phyloP scores from a whole-genome alignment of 2,797 vertebrate species.

The Paramormyrops hopkinsi region DNA sequence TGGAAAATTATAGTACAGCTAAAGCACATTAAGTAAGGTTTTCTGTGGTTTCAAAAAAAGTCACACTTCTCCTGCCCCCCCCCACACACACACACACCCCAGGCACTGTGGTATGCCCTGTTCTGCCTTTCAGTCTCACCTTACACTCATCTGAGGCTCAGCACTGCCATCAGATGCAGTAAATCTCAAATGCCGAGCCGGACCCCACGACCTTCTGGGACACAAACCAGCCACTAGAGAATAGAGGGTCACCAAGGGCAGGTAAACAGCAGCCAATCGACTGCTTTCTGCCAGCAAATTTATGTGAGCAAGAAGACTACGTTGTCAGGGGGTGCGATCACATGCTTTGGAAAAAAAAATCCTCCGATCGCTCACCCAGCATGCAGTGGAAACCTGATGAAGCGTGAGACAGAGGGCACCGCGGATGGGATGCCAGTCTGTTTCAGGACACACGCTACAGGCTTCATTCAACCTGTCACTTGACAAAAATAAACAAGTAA shows the following conservation, averaged over 20 bases:
- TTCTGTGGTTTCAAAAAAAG: constrained; percentile 37
- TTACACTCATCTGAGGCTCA: neutral
- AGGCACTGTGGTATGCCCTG: neutral
- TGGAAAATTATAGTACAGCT: constrained; percentile 38
- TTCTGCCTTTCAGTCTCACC: neutral
- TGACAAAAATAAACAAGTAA: neutral
- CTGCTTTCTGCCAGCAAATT: neutral
- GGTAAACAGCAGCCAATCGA: neutral
- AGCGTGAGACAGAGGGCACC: neutral
- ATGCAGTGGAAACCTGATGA: neutral
- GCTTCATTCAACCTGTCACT: neutral
- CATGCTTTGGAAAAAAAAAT: neutral
- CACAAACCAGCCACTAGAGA: neutral
- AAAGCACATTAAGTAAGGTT: constrained; percentile 36
- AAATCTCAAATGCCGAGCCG: neutral
- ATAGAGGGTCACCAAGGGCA: neutral
- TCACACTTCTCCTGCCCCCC: constrained; percentile 28
- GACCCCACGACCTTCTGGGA: neutral
- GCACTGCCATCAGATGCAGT: neutral
- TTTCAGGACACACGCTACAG: neutral
- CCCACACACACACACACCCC: neutral
- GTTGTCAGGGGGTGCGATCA: neutral
- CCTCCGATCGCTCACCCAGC: neutral
- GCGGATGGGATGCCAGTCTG: neutral
- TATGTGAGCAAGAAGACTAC: neutral